Evolutionary conservation across 2,113 vertebrate genomes (phyloP), one percentile per base, ranked within the genome.

Genomic region (Mesocricetus auratus): DNA sequence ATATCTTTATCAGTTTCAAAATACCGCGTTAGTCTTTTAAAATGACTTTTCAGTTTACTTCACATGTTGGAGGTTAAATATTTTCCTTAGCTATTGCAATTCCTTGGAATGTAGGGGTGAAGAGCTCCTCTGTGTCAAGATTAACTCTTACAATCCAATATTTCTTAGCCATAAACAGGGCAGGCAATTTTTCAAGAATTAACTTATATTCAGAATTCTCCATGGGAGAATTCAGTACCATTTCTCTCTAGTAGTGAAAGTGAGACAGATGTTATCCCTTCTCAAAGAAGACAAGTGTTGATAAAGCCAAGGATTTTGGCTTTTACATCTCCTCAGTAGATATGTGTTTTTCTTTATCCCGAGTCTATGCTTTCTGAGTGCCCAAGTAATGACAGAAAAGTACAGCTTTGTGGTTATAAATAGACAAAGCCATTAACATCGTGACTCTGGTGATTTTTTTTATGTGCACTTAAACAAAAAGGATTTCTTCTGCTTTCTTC

Each of bases 171-270:
- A 81, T 93, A 94, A 93, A 83, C 29, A 64, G 16, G 1, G 21
- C 21, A 66, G 88, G 56, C 64, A 50, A 58, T 79, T 92, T 96
- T 95, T 94, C 7, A 94, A 97, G 90, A 89, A 93, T 91, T 92
- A 94, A 87, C n/a, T 94, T n/a, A 92, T 75, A 91, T 87, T 97
- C 50, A 26, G 24, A 94, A 86, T 94, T 97, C 15, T 75, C 62
- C 77, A 36, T 81, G 77, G 78, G 90, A 60, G 33, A 47, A 69
- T 93, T 58, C 31, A 66, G 15, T 15, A 16, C 4, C 86, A 13
- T 77, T 94, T 96, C 78, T 93, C 81, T 94, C 39, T 47, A 64
- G 42, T 53, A 94, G 60, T 33, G 4, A 83, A 83, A 85, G 56
- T 62, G 62, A 95, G 66, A 96, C 73, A 93, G 68, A 79, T 94